Base-by-base conservation (phyloP, 2,888 invertebrate species). In the Syrista parreyssii region DNA sequence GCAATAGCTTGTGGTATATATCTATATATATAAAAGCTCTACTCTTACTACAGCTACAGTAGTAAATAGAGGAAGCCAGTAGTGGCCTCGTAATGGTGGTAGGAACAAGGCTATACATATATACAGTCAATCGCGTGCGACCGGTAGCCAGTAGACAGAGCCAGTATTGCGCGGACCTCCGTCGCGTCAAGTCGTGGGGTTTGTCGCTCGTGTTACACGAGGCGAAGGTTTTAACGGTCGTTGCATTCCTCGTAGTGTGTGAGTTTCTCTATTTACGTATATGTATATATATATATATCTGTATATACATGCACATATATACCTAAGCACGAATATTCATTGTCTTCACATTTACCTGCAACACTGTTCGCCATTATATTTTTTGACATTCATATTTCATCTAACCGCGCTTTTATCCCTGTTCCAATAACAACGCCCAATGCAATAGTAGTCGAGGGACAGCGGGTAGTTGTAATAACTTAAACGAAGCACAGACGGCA, bases 81-180 rank as follows among this genome's bases (percentile, higher is more conserved):
- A 55, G 55, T 55, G 55, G 55, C 55, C 55, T 23, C 55, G 55
- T 55, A 55, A 55, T 23, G 55, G 55, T 55, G 55, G 55, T 55
- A 55, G 55, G 9, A 55, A 55, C 55, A 55, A 55, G 55, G 55
- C 55, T 55, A 2, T 55, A 55, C 9, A 6, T 55, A 23, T 55
- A 55, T 55, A 55, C 55, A 55, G 55, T 55, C 6, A 33, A 71
- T 71, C 71, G 71, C 31, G 71, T 71, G 71, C 31, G 71, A 9
- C 32, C 76, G 80, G 76, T 34, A 79, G 79, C 71, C 80, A 84
- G 86, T 84, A 76, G 84, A 85, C 85, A 84, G 84, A 87, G 87
- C 86, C 90, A 91, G 91, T 91, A 84, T 86, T 88, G 89, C 89
- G 90, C 90, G 89, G 85, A 86, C 87, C 87, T 85, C 83, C 86